Evolutionary conservation across 1,140 invertebrate species (phyloP).

Genomic region (Drosophila pruinosa): DNA sequence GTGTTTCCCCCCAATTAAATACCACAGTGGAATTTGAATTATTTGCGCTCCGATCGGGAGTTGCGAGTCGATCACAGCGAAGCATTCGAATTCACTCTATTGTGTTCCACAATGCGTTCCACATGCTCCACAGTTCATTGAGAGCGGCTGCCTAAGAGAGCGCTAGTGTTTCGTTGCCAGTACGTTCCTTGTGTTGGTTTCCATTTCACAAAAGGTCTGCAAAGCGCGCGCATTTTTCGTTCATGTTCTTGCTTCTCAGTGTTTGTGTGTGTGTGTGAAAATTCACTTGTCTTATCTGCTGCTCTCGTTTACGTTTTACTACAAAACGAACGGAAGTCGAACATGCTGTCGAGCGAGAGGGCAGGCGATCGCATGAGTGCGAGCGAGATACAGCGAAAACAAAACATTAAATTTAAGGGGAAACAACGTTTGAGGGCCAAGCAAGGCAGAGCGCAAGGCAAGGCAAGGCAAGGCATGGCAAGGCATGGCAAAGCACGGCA

Average conservation of each 20-base stretch:
- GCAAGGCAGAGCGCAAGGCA: no score
- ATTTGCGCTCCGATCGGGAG: slow-evolving; percentile 31
- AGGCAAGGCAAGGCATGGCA: slow-evolving; percentile 5
- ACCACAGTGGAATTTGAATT: slow-evolving; percentile 43
- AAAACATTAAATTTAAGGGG: slow-evolving; percentile 69
- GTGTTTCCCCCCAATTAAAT: slow-evolving; percentile 33
- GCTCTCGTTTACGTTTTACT: slow-evolving; percentile 68
- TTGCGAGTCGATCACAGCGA: slow-evolving; percentile 4
- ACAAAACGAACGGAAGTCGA: slow-evolving; percentile 56
- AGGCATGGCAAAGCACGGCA: slow-evolving; percentile 11
- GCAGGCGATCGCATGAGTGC: slow-evolving; percentile 16
- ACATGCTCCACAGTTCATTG: slow-evolving; percentile 36
- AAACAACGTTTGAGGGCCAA: slow-evolving; percentile 34
- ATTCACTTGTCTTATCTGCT: slow-evolving; percentile 67
- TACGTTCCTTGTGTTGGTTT: slow-evolving; percentile 62
- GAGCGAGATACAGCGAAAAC: slow-evolving; percentile 65
- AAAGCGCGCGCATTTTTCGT: slow-evolving; percentile 67
- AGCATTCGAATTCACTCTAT: background rate
- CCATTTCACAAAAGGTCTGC: slow-evolving; percentile 21
- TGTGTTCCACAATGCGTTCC: slow-evolving; percentile 18
- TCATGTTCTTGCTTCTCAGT: background rate
- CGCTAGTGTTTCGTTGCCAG: slow-evolving; percentile 36
- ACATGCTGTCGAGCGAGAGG: slow-evolving; percentile 29
- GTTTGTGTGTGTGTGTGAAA: slow-evolving; percentile 45
- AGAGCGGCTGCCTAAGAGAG: background rate